These are phyloP conservation scores for Anastrepha ludens DNA, from an alignment of 1,140 invertebrate genomes.

Conservation along the genomic window DNA sequence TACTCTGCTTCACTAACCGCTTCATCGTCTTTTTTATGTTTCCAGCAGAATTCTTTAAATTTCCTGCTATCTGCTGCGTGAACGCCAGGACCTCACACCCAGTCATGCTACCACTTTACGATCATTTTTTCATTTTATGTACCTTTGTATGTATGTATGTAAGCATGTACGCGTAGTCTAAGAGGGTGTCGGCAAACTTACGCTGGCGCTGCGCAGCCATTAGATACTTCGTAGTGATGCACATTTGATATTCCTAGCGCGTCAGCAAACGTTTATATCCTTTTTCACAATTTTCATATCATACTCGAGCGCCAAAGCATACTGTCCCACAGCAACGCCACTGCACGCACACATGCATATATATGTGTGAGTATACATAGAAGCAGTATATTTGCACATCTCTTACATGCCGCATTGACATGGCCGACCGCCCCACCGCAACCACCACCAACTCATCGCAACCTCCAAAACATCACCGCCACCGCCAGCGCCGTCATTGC, in stretches of 20 bases:
- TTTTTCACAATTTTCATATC: constrained; percentile 50
- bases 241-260: constrained; percentile 53
- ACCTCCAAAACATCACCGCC: background rate
- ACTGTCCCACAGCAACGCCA: background rate
- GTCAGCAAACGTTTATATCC: constrained; percentile 48
- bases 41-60: background rate
- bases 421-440: constrained; percentile 12
- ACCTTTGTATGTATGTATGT: background rate
- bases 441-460: background rate
- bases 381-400: background rate
- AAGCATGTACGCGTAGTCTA: too few species aligned
- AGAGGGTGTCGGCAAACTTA: background rate
- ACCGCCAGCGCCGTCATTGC: background rate
- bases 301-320: constrained; percentile 19
- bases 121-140: constrained; percentile 14
- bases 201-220: background rate
- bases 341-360: background rate
- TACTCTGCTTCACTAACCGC: background rate
- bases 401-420: constrained; percentile 27
- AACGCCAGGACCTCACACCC: background rate
- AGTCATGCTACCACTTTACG: background rate
- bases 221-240: background rate
- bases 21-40: constrained; percentile 13
- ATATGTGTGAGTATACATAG: background rate
- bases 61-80: constrained; percentile 5